Percentiles rank a stretch among this genome's conserved stretches.
Conservation (phyloP, 2,113 vertebrate genomes). For the Bos taurus region ARS-UCD2.0 NC_037340.1:76836501-76837000, state of each 20-base stretch:
- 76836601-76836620: background rate
- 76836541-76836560: background rate
- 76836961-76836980: background rate
- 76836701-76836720: background rate
- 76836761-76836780: background rate
- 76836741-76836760: background rate
- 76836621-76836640: background rate
- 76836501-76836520: background rate
- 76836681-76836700: background rate
- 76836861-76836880: background rate
- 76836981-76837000: background rate
- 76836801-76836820: background rate
- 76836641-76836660: background rate
- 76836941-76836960: background rate
- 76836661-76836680: background rate
- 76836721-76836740: background rate
- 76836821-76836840: background rate
- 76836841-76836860: background rate
- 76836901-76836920: no score
- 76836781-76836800: fast-evolving
- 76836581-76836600: background rate
- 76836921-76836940: background rate
- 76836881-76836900: background rate
- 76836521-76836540: background rate
- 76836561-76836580: background rate